Conservation (phyloP, 1,140 invertebrate genomes). For the Eueides isabella region DNA sequence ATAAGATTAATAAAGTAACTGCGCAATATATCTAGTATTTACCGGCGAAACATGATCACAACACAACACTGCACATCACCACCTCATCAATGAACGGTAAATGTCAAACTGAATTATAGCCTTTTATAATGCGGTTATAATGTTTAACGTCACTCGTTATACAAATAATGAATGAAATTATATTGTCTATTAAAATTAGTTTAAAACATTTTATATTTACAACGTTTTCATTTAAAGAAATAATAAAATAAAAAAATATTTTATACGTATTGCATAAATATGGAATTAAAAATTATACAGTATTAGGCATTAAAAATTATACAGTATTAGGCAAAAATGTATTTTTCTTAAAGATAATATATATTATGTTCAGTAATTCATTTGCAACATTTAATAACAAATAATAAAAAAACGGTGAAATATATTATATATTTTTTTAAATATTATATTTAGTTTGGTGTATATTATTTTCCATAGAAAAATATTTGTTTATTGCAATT, state of each 20-base stretch:
- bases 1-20: slow-evolving; percentile 29
- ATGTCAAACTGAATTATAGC: slow-evolving; percentile 30
- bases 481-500: not conserved
- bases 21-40: slow-evolving; percentile 26
- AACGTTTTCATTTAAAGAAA: not conserved
- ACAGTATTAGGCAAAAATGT: no score
- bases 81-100: slow-evolving; percentile 40
- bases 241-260: no score
- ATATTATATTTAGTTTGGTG: not conserved
- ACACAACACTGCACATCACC: slow-evolving; percentile 24
- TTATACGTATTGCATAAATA: no score
- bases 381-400: no score
- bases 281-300: no score
- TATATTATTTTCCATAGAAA: not conserved
- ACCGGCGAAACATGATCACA: slow-evolving; percentile 32
- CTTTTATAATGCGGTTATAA: no score
- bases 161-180: not conserved
- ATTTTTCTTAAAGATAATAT: no score
- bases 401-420: no score
- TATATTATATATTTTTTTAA: no score
- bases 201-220: not conserved
- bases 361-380: no score
- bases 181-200: not conserved
- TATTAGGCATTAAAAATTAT: no score
- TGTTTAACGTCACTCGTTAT: not conserved